A percentile compares a stretch with the other conserved stretches of the same genome.
Conservation (phyloP, 2,797 vertebrate species). For the Crenuchus spilurus region DNA sequence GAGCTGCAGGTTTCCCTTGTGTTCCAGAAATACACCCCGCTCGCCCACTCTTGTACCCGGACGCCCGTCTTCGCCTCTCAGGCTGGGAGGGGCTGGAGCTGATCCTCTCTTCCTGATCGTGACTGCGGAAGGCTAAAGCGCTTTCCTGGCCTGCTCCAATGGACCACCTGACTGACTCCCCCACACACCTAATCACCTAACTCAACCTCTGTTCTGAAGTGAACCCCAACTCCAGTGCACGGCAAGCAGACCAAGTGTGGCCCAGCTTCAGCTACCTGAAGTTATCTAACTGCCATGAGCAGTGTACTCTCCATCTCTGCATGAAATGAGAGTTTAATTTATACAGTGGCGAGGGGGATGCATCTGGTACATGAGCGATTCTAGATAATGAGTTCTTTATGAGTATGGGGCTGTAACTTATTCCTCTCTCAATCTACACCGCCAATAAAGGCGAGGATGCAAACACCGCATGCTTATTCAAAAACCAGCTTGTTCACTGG, state of each 20-base stretch:
- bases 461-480: conserved; percentile 2
- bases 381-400: neutral
- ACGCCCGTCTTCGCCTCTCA: conserved; percentile 76
- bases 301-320: conserved; percentile 13
- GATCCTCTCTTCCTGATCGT: conserved; percentile 72
- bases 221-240: conserved; percentile 62
- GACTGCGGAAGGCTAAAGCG: conserved; percentile 74
- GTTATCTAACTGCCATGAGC: conserved; percentile 71
- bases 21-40: conserved; percentile 82
- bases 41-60: conserved; percentile 83
- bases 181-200: conserved; percentile 61
- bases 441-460: conserved; percentile 19
- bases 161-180: conserved; percentile 70
- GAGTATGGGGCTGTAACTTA: conserved; percentile 16
- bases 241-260: conserved; percentile 67
- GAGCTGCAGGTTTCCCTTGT: conserved; percentile 79
- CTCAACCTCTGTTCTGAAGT: conserved; percentile 62
- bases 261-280: conserved; percentile 71
- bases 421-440: conserved; percentile 9
- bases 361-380: conserved; percentile 3
- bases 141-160: conserved; percentile 64
- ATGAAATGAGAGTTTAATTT: neutral
- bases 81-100: conserved; percentile 74
- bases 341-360: conserved; percentile 16
- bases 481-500: neutral